phyloP scores from a whole-genome alignment of 2,888 invertebrate species.

The Hanleya hanleyi region DNA sequence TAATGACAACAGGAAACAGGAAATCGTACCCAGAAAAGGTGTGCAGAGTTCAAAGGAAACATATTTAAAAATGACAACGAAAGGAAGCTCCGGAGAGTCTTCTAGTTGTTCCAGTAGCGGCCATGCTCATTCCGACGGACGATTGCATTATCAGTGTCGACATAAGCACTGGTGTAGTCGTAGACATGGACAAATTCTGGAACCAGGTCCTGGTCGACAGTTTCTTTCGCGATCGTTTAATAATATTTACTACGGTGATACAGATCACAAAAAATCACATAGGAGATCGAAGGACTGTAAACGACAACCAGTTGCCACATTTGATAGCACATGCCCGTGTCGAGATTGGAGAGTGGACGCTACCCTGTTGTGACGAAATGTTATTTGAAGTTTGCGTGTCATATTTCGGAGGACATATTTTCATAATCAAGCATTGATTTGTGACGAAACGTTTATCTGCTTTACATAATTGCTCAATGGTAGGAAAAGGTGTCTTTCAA shows the following conservation, averaged over 20 bases:
- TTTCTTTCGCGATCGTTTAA: not conserved
- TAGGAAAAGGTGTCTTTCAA: too few relatives aligned
- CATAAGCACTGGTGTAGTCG: conserved; percentile 46
- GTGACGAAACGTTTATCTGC: too few relatives aligned
- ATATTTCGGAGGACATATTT: too few relatives aligned
- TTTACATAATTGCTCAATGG: too few relatives aligned
- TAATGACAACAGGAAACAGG: conserved; percentile 14
- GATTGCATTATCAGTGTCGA: conserved; percentile 48
- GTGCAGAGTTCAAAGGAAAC: conserved; percentile 42
- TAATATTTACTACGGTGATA: not conserved
- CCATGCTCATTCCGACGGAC: conserved; percentile 54
- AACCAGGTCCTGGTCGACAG: conserved; percentile 25
- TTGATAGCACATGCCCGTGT: not conserved
- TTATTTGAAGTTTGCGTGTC: too few relatives aligned
- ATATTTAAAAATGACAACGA: conserved; percentile 37
- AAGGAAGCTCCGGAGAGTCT: conserved; percentile 27
- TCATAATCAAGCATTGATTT: too few relatives aligned
- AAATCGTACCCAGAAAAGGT: conserved; percentile 15
- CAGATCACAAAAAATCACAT: not conserved
- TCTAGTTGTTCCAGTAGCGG: conserved; percentile 28
- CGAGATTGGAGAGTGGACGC: not conserved
- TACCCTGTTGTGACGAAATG: not conserved
- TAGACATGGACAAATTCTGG: conserved; percentile 33
- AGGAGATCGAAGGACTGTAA: not conserved
- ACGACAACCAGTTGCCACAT: not conserved